phyloP scores from a whole-genome alignment of 2,888 invertebrate genomes.

The Acleris sparsana region DNA sequence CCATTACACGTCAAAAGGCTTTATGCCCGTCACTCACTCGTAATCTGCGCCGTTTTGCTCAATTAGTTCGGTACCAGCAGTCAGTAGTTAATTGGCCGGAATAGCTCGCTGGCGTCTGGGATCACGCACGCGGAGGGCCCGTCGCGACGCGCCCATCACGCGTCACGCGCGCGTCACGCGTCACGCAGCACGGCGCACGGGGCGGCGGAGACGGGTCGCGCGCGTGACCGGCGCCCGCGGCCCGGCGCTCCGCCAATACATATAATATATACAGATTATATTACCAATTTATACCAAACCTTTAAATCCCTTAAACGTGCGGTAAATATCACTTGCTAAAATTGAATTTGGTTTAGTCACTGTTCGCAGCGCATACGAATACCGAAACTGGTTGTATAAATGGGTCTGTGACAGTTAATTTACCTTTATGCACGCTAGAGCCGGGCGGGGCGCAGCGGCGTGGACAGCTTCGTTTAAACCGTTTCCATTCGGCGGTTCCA shows the following conservation, averaged over 20 bases:
- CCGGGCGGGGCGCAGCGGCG: no score
- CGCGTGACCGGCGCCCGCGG: not conserved
- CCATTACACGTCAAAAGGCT: no score
- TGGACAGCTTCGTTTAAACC: not conserved
- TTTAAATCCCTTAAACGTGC: not conserved
- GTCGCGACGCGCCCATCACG: not conserved
- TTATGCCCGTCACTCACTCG: no score
- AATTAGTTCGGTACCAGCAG: no score
- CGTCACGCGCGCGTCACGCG: slow-evolving; percentile 1
- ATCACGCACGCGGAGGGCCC: not conserved
- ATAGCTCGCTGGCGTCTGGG: not conserved
- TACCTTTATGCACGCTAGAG: no score
- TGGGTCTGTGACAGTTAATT: no score
- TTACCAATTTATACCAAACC: not conserved
- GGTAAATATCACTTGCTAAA: not conserved
- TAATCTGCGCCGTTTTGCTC: no score
- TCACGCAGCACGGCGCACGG: not conserved
- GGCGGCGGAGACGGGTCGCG: not conserved
- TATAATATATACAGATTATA: no score
- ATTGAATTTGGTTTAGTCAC: no score
- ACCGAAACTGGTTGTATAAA: no score
- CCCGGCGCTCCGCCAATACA: not conserved
- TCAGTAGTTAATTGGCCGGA: not conserved
- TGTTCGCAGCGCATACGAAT: no score
- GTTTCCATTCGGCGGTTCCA: not conserved